Evolutionary conservation across 2,797 vertebrate species (phyloP).

Genomic region (Sorex maritimensis): DNA sequence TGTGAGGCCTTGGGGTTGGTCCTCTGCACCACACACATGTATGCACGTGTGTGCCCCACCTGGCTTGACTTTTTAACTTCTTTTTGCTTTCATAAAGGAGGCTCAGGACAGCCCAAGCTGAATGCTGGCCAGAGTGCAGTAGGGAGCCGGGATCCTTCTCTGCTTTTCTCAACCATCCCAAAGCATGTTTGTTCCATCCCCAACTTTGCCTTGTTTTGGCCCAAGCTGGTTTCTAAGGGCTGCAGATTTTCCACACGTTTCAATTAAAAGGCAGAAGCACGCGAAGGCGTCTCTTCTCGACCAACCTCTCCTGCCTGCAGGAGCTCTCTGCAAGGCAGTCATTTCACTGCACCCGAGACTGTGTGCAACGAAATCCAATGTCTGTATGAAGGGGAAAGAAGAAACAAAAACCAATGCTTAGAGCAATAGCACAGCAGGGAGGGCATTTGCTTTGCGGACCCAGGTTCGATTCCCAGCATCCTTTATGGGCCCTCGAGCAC

Average conservation of each 20-base stretch:
- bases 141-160: not conserved
- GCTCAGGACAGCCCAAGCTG: not conserved
- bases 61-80: not conserved
- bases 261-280: constrained; percentile 1
- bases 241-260: not conserved
- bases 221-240: not conserved
- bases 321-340: not conserved
- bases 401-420: constrained; percentile 40
- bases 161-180: not conserved
- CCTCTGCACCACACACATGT: no score
- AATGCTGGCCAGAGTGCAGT: not conserved
- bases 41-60: no score
- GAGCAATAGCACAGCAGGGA: no score
- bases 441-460: no score
- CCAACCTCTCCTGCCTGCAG: not conserved
- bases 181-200: not conserved
- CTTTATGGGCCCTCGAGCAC: no score
- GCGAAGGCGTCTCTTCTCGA: not conserved
- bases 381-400: constrained; percentile 35
- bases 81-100: constrained; percentile 44
- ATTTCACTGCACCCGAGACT: not conserved
- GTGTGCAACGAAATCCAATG: constrained; percentile 56
- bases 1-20: no score
- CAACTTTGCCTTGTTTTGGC: not conserved
- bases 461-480: no score